Percentiles rank a stretch among this genome's conserved stretches.
Evolutionary conservation across 2,888 invertebrate species (phyloP).

Genomic region (Hydroisotoma schaefferi): DNA sequence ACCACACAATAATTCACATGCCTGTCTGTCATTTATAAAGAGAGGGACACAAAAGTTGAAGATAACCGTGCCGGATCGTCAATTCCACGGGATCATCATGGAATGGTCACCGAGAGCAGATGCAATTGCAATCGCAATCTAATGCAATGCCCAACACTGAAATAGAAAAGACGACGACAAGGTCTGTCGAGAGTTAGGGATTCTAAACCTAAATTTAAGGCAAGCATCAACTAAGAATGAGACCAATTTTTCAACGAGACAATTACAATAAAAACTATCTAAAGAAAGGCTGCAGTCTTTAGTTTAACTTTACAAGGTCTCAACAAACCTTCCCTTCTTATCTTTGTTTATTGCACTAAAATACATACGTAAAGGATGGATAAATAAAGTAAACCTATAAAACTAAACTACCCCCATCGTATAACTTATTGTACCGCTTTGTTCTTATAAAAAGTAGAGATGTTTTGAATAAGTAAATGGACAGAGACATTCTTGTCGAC

Average conservation of each 20-base stretch:
- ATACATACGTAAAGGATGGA: too few relatives aligned
- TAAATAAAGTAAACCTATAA: too few relatives aligned
- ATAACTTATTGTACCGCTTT: too few relatives aligned
- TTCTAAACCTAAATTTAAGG: too few relatives aligned
- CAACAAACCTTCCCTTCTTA: too few relatives aligned
- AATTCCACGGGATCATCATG: conserved; percentile 25
- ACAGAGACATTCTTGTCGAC: conserved; percentile 20
- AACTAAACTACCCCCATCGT: too few relatives aligned
- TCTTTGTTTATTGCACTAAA: not conserved
- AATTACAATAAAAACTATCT: conserved; percentile 3
- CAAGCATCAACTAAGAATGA: not conserved
- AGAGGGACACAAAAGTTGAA: conserved; percentile 3
- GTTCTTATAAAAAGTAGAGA: not conserved
- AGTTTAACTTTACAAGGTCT: too few relatives aligned
- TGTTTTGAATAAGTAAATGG: conserved; percentile 8
- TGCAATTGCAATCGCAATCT: not conserved
- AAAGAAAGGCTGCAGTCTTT: too few relatives aligned
- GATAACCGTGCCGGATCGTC: conserved; percentile 35
- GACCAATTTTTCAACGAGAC: conserved; percentile 24
- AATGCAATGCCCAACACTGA: too few relatives aligned
- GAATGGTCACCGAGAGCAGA: conserved; percentile 4
- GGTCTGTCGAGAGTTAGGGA: too few relatives aligned
- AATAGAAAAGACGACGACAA: too few relatives aligned
- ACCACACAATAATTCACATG: not conserved
- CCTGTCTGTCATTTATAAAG: not conserved